phyloP scores from a whole-genome alignment of 2,113 vertebrate species.

The Macrotis lagotis region DNA sequence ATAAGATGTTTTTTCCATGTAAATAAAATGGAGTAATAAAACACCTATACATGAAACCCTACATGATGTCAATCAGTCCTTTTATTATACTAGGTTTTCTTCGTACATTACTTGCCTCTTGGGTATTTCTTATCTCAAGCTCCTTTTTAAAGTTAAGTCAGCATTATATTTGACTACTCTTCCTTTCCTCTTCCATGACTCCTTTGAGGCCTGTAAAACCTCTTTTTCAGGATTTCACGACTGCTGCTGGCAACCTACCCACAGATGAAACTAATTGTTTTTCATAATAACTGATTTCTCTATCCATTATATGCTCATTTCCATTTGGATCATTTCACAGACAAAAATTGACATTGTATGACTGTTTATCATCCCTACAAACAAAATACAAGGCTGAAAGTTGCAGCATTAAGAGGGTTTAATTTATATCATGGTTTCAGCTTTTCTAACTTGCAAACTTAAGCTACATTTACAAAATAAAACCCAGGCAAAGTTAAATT shows the following conservation, averaged over 20 bases:
- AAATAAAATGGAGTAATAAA: background rate
- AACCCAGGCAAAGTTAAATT: background rate
- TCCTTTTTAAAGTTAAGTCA: background rate
- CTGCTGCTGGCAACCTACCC: background rate
- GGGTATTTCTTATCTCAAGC: background rate
- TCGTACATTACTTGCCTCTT: background rate
- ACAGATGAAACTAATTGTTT: background rate
- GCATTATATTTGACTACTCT: background rate
- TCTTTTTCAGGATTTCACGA: background rate
- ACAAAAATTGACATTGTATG: background rate
- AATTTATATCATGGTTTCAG: background rate
- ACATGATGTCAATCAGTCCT: background rate
- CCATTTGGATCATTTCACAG: background rate
- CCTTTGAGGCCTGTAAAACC: background rate
- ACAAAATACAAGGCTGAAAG: background rate
- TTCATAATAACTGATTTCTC: background rate
- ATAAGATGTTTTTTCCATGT: background rate
- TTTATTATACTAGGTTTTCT: background rate
- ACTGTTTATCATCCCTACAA: background rate
- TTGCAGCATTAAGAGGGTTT: background rate
- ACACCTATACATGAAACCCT: fast-evolving
- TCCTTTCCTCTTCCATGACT: background rate
- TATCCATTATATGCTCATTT: background rate
- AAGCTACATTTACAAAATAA: background rate
- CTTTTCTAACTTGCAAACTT: background rate